Percentiles rank a stretch among this genome's conserved stretches.
These are phyloP conservation scores for Chironomus striatipennis DNA, from an alignment of 1,140 invertebrate species.

Conservation along the genomic window DNA sequence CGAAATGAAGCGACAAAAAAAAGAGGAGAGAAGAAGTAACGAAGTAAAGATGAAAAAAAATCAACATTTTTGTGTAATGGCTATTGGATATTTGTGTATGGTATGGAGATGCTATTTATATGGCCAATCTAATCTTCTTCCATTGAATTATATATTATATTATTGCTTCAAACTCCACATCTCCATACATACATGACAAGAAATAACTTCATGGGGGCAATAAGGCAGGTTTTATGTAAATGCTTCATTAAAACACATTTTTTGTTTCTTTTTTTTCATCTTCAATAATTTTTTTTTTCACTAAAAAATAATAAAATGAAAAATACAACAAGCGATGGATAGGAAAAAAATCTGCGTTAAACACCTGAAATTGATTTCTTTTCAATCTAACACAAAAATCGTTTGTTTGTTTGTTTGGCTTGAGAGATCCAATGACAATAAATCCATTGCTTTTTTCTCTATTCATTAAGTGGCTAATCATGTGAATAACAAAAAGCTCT, in stretches of 20 bases:
- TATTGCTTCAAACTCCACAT: conserved; percentile 1
- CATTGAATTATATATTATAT: conserved; percentile 20
- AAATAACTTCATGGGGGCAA: neutral
- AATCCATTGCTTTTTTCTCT: conserved; percentile 1
- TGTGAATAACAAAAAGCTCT: neutral
- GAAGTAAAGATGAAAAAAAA: neutral
- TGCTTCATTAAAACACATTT: conserved; percentile 13
- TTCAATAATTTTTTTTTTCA: neutral
- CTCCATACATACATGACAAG: neutral
- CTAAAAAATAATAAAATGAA: too few species aligned
- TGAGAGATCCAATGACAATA: neutral
- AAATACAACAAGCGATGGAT: neutral
- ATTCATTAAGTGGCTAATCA: neutral
- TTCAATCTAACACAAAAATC: neutral
- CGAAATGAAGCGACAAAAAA: neutral
- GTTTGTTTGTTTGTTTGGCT: too few species aligned
- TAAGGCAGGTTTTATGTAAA: conserved; percentile 12
- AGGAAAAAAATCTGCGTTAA: conserved; percentile 13
- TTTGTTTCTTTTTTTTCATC: neutral
- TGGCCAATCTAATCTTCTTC: conserved; percentile 20
- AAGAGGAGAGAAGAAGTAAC: conserved; percentile 6
- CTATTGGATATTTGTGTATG: conserved; percentile 13
- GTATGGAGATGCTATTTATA: conserved; percentile 15
- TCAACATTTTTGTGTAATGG: conserved; percentile 18
- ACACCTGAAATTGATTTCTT: conserved; percentile 18